Base-by-base conservation (phyloP, 2,797 vertebrate species). In the Pangasius krempfi region DNA sequence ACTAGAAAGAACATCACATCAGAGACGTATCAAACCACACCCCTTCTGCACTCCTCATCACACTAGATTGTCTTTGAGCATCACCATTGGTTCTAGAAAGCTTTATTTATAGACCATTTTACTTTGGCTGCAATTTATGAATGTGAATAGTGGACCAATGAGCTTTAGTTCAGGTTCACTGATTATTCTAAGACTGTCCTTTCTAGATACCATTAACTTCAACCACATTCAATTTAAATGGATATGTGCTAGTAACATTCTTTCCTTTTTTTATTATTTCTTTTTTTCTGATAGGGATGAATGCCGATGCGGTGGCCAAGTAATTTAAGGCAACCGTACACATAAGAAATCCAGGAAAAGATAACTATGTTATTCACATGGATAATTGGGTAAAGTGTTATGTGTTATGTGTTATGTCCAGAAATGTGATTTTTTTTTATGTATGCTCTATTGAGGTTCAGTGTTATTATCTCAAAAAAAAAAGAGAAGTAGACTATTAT, bases 1-100 rank as follows among this genome's bases (percentile, higher is more conserved):
- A 25, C 68, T 78, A 86, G 84, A 64, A 84, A 84, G 72, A 79
- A 70, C 64, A 80, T 75, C 66, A 87, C 82, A 50, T 86, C 47
- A 75, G 16, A 88, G 76, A 54, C 14, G 12, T 27, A 78, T 88
- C 16, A 78, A 52, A 18, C 22, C 60, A 84, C 70, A n/a, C 22
- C 82, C 87, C 44, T 66, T 33, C 40, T 66, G 27, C 40, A 50
- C 52, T 54, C 30, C 37, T 44, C 33, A 60, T 60, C 25, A 44
- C 25, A 62, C 58, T 40, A 62, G 6, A 37, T 54, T 84, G 40
- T 62, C 73, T 27, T 52, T 37, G 56, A 52, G 40, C 20, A 27
- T 50, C 54, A 47, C 70, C 70, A n/a, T 84, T 75, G 27, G 37
- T 18, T 82, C 37, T 73, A 9, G 33, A 30, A 40, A 62, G 80